A percentile compares a stretch with the other conserved stretches of the same genome.
These are phyloP conservation scores for Philopotamus ludificatus DNA, from an alignment of 1,140 invertebrate genomes.

Conservation along the genomic window DNA sequence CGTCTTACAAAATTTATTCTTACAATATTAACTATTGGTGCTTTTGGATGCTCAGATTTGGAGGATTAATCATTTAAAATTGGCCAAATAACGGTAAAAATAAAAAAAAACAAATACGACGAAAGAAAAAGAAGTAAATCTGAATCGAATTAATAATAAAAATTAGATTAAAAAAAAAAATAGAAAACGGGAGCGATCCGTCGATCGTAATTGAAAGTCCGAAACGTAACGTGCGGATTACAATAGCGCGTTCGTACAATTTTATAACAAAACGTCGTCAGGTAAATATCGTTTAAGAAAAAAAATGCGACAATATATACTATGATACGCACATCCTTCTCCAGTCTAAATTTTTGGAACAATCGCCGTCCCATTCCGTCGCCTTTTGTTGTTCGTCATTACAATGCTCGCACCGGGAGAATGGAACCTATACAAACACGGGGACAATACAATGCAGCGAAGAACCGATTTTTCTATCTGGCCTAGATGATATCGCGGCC, in stretches of 20 bases:
- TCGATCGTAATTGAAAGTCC: neutral
- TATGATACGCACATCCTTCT: conserved; percentile 16
- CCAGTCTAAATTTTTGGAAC: conserved; percentile 37
- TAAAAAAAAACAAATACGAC: neutral
- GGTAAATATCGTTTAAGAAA: conserved; percentile 28
- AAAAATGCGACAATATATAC: conserved; percentile 33
- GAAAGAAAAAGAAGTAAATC: neutral
- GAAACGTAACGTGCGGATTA: conserved; percentile 8
- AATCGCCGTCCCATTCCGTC: conserved; percentile 26
- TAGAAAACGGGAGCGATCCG: too few species aligned
- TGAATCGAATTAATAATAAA: neutral
- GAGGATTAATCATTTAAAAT: too few species aligned
- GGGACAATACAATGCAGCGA: conserved; percentile 26
- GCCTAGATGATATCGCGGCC: conserved; percentile 25
- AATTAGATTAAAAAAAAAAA: neutral
- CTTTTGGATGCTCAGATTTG: too few species aligned
- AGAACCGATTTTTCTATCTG: neutral
- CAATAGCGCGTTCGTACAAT: neutral
- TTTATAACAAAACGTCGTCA: conserved; percentile 18
- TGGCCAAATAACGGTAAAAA: neutral
- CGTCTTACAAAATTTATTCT: too few species aligned
- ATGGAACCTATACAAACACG: conserved; percentile 38
- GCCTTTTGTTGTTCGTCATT: conserved; percentile 28
- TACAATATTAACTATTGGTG: too few species aligned
- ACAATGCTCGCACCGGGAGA: conserved; percentile 36